phyloP scores from a whole-genome alignment of 2,797 vertebrate genomes.

The Gymnodraco acuticeps region DNA sequence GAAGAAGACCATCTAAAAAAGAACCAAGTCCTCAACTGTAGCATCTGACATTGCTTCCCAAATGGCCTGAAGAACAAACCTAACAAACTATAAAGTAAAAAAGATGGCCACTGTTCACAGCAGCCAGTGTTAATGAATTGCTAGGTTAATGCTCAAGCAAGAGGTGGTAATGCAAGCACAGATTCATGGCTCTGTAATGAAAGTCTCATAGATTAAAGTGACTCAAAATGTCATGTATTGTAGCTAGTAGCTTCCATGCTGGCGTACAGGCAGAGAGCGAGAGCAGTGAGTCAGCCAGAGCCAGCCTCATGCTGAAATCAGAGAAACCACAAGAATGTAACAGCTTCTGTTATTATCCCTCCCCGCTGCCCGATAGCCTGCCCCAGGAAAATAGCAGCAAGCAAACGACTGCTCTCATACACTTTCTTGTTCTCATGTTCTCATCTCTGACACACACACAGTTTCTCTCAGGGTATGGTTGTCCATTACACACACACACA shows the following conservation, averaged over 20 bases:
- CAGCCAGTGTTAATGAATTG: slow-evolving; percentile 38
- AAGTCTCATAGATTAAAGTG: slow-evolving; percentile 58
- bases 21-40: background rate
- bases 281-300: slow-evolving; percentile 68
- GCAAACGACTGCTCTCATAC: too few relatives aligned
- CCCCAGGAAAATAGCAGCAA: slow-evolving; percentile 69
- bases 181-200: slow-evolving; percentile 45
- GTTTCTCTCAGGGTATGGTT: slow-evolving; percentile 46
- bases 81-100: slow-evolving; percentile 15
- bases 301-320: slow-evolving; percentile 79
- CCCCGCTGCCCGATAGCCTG: slow-evolving; percentile 74
- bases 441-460: slow-evolving; percentile 12
- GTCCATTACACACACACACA: slow-evolving; percentile 46
- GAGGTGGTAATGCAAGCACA: slow-evolving; percentile 32
- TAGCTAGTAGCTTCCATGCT: slow-evolving; percentile 54
- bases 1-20: background rate
- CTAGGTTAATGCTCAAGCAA: slow-evolving; percentile 32
- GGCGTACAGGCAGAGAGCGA: slow-evolving; percentile 43
- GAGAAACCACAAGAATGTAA: slow-evolving; percentile 85
- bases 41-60: slow-evolving; percentile 14
- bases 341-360: slow-evolving; percentile 84
- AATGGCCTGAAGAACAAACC: slow-evolving; percentile 8
- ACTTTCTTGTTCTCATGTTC: slow-evolving; percentile 43
- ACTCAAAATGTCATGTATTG: slow-evolving; percentile 63
- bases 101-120: slow-evolving; percentile 5